Conservation (phyloP, 2,797 vertebrate genomes). For the Masticophis lateralis region DNA sequence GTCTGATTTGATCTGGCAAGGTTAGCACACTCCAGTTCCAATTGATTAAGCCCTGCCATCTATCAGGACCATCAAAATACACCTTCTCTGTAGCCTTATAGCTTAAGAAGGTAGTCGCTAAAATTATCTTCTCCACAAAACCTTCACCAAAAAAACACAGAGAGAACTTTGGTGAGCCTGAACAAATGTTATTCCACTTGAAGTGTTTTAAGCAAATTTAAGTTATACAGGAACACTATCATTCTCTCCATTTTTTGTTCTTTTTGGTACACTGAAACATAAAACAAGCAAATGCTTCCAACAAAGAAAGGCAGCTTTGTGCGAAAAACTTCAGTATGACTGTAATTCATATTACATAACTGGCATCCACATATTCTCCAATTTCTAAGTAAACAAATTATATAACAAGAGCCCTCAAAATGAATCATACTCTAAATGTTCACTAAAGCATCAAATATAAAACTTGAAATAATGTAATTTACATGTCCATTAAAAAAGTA, state of each 20-base stretch:
- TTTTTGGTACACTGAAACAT: neutral
- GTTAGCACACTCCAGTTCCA: neutral
- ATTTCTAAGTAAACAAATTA: constrained; percentile 64
- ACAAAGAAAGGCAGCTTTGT: constrained; percentile 11
- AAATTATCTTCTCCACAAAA: neutral
- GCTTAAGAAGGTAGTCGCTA: neutral
- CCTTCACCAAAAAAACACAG: neutral
- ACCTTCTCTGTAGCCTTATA: neutral
- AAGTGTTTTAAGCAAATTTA: neutral
- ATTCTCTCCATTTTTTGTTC: neutral
- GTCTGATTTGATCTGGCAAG: neutral
- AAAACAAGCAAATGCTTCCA: constrained; percentile 21
- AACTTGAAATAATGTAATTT: constrained; percentile 30
- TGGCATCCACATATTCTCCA: constrained; percentile 51
- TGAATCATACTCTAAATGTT: constrained; percentile 50
- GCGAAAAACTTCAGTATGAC: constrained; percentile 38
- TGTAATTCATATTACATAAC: constrained; percentile 62
- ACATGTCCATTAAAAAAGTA: constrained; percentile 7
- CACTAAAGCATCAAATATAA: constrained; percentile 38
- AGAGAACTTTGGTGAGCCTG: neutral
- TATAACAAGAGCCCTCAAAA: constrained; percentile 53
- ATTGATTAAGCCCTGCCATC: neutral
- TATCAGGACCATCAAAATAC: neutral
- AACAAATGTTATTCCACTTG: neutral
- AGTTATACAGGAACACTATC: neutral